These are phyloP conservation scores for Lycorma delicatula DNA, from an alignment of 1,140 invertebrate genomes.

Conservation along the genomic window DNA sequence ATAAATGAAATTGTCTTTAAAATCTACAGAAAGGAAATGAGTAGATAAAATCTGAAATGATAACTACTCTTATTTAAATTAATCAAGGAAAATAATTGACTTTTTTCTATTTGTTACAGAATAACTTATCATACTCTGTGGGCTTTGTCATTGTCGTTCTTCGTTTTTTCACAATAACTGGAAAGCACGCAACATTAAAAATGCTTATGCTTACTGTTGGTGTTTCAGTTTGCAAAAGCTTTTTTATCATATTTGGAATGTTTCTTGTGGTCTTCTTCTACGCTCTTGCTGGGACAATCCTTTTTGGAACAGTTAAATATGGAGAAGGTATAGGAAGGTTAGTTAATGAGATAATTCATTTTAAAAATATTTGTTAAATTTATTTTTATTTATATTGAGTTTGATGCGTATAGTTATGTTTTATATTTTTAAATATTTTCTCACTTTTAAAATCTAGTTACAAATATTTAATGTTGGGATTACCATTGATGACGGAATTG, in stretches of 20 bases:
- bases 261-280: slow-evolving; percentile 98
- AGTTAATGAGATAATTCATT: slow-evolving; percentile 18
- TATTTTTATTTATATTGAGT: too few relatives aligned
- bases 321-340: slow-evolving; percentile 95
- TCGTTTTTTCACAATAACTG: slow-evolving; percentile 98
- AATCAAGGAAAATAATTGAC: too few relatives aligned
- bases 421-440: too few relatives aligned
- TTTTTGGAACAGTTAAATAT: slow-evolving; percentile 99
- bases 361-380: too few relatives aligned
- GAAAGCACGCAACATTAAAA: slow-evolving; percentile 98
- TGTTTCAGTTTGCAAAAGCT: slow-evolving; percentile 99
- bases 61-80: too few relatives aligned
- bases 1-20: too few relatives aligned
- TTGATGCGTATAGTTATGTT: too few relatives aligned
- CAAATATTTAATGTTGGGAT: too few relatives aligned
- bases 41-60: too few relatives aligned
- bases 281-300: slow-evolving; percentile 93
- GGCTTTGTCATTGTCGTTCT: slow-evolving; percentile 97
- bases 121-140: slow-evolving; percentile 84
- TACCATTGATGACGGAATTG: too few relatives aligned
- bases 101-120: slow-evolving; percentile 47
- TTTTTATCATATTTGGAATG: slow-evolving; percentile 99
- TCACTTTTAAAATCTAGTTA: too few relatives aligned
- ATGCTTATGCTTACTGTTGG: slow-evolving; percentile 99
- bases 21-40: too few relatives aligned